Base-by-base conservation (phyloP, 2,888 invertebrate genomes). In the Drosophila nr. fundita region DNA sequence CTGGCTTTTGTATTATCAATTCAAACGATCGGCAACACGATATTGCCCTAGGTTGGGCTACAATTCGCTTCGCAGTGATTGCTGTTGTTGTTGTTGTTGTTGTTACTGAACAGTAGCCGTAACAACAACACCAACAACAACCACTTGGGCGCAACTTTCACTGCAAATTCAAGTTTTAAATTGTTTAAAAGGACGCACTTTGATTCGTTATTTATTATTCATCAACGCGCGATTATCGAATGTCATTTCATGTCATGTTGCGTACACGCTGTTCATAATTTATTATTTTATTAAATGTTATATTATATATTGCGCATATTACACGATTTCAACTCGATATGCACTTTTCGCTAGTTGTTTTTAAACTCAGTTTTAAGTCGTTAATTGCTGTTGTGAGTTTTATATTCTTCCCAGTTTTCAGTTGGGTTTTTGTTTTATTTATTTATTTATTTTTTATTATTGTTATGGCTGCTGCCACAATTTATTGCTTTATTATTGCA, bases 21-120 rank as follows among this genome's bases (percentile, higher is more conserved):
- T 76, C 45, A 69, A 74, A 52, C 72, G 86, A 87, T 87, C 90
- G 83, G 66, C 79, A 88, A 90, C 86, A 87, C 86, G 89, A 90
- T 90, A 90, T 87, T 87, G 87, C 87, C 87, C 89, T 87, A 88
- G 87, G 87, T 90, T 90, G 80, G 90, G 88, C 88, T 77, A 73
- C 70, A 67, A 61, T 66, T 60, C 48, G 65, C 24, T 68, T 78
- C 50, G 71, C 50, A 57, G 57, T 62, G 49, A 54, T 65, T 65
- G 74, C 53, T 59, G 59, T 53, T 60, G 50, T 60, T 50, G 50
- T 59, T 66, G 63, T 63, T 66, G 54, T 42, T 62, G 11, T 40
- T 18, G 74, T 69, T 68, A 75, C 57, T 68, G 75, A 61, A 34
- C 53, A 68, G 42, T 30, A 50, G 29, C 50, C 30, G 15, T 10